These are phyloP conservation scores for Cyclargus thomasi DNA, from an alignment of 1,140 invertebrate genomes.

Conservation along the genomic window DNA sequence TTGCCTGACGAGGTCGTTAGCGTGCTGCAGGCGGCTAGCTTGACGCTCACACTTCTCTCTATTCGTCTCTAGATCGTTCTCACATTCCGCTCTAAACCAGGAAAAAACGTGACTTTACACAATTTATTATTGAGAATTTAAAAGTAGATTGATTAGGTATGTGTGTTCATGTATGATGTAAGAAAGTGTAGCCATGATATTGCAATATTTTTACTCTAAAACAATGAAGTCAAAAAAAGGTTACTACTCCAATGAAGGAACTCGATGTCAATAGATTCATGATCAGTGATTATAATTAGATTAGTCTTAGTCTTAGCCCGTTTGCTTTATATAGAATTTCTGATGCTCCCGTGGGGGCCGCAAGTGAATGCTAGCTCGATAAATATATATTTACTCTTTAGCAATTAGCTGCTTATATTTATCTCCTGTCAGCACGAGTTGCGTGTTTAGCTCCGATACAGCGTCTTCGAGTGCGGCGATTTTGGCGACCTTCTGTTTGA, in stretches of 20 bases:
- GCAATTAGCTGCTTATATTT: constrained; percentile 52
- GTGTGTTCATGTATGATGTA: no score
- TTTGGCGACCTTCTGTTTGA: constrained; percentile 36
- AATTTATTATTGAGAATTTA: background rate
- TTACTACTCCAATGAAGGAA: no score
- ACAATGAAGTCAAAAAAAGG: no score
- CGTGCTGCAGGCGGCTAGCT: constrained; percentile 48
- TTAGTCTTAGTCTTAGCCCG: no score
- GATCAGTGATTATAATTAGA: no score
- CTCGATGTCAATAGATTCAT: no score
- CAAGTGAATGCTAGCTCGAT: no score
- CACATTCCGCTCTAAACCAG: constrained; percentile 39
- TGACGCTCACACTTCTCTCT: constrained; percentile 44
- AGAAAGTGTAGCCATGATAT: no score
- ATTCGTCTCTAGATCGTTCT: constrained; percentile 45
- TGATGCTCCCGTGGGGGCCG: no score
- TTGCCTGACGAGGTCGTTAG: constrained; percentile 42
- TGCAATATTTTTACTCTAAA: background rate
- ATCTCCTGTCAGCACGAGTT: constrained; percentile 37
- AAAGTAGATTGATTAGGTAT: background rate
- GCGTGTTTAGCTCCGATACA: constrained; percentile 31
- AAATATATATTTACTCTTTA: constrained; percentile 51
- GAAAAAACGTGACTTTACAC: background rate
- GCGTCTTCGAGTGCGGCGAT: constrained; percentile 34
- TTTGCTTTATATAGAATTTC: no score